Percentiles rank a stretch among this genome's conserved stretches.
Conservation (phyloP, 2,888 invertebrate genomes). For the Oithona nana region DNA sequence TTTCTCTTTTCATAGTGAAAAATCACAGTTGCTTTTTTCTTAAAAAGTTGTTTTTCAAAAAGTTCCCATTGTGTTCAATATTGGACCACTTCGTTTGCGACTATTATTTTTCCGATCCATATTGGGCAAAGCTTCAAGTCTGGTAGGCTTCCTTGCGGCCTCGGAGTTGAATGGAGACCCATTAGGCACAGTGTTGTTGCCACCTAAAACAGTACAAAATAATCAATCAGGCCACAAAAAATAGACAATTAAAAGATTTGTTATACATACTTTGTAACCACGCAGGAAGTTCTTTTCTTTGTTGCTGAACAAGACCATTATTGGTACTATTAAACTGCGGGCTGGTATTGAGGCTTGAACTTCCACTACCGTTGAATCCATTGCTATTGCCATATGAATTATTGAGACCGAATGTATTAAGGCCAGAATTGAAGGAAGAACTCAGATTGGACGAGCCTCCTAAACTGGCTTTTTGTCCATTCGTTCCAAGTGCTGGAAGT, state of each 20-base stretch:
- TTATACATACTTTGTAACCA: constrained; percentile 19
- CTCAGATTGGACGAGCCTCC: not conserved
- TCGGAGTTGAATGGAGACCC: too few species aligned
- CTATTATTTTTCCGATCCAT: constrained; percentile 21
- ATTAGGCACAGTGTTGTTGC: constrained; percentile 25
- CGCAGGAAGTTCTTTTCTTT: not conserved
- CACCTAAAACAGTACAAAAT: constrained; percentile 19
- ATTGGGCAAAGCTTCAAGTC: constrained; percentile 32
- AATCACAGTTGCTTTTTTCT: not conserved
- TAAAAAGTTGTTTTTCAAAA: constrained; percentile 2
- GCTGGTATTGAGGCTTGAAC: not conserved
- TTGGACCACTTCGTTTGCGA: constrained; percentile 19
- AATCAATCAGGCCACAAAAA: constrained; percentile 6
- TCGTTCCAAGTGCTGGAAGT: not conserved
- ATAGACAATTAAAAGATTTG: constrained; percentile 19
- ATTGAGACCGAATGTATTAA: constrained; percentile 16
- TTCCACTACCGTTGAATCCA: constrained; percentile 3
- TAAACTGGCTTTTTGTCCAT: not conserved
- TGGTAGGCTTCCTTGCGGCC: constrained; percentile 27
- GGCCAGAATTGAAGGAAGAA: constrained; percentile 16
- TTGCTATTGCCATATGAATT: constrained; percentile 4
- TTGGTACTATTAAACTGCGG: not conserved
- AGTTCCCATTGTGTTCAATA: constrained; percentile 18
- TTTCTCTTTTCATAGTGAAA: too few species aligned
- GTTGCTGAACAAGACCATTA: not conserved